Conservation (phyloP, 2,797 vertebrate species). For the Molossus alvarezi region DNA sequence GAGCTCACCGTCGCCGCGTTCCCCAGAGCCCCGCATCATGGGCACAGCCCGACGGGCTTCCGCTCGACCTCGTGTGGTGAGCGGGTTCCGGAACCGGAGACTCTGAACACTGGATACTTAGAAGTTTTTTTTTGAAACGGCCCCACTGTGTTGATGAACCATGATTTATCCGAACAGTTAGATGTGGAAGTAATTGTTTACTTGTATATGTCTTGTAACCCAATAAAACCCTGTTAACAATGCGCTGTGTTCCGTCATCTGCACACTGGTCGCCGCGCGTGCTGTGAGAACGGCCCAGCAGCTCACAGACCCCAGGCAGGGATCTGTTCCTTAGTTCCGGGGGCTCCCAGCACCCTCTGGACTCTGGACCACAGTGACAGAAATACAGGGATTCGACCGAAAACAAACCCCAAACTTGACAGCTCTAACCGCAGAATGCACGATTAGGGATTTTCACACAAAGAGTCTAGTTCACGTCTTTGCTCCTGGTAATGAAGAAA, state of each 20-base stretch:
- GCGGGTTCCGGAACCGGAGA: not conserved
- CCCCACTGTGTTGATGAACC: not conserved
- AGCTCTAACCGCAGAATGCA: not conserved
- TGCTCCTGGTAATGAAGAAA: not conserved
- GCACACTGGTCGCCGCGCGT: not conserved
- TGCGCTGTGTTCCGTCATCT: not conserved
- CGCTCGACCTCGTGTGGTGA: not conserved
- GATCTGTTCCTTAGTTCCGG: not conserved
- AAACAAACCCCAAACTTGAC: not conserved
- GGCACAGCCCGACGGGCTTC: not conserved
- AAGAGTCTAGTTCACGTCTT: not conserved
- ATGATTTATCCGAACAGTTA: constrained; percentile 44
- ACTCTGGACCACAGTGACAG: constrained; percentile 10
- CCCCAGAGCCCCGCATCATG: not conserved
- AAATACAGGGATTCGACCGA: not conserved
- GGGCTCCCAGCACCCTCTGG: not conserved
- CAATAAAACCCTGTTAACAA: constrained; percentile 38
- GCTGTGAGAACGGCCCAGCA: constrained; percentile 16
- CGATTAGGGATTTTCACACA: constrained; percentile 26
- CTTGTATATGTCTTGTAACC: constrained; percentile 29
- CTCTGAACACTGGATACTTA: not conserved
- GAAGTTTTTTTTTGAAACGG: not conserved
- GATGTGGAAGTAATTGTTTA: constrained; percentile 44
- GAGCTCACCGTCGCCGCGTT: not conserved
- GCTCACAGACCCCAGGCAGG: not conserved